Conservation (phyloP, 2,113 vertebrate genomes). For the Poeciliopsis occidentalis region DNA sequence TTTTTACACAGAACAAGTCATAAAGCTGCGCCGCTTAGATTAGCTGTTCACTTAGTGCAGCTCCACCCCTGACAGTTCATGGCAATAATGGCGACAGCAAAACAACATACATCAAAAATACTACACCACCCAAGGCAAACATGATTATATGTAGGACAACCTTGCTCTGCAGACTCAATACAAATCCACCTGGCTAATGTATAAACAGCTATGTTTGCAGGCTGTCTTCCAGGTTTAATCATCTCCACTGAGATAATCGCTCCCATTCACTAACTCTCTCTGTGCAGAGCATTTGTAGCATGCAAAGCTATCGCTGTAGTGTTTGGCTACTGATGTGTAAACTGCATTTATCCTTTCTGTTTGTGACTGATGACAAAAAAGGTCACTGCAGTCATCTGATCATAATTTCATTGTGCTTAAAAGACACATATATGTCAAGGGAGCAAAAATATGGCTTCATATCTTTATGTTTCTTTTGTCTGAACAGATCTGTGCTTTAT, state of each 20-base stretch:
- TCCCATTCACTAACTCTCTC: constrained; percentile 6
- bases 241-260: constrained; percentile 46
- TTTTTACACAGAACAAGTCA: constrained; percentile 35
- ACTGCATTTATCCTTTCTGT: constrained; percentile 20
- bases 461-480: not conserved
- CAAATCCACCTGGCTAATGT: constrained; percentile 29
- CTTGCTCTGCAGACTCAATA: constrained; percentile 29
- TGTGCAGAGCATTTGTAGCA: constrained; percentile 23
- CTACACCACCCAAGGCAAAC: constrained; percentile 15
- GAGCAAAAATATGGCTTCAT: constrained; percentile 6
- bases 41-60: constrained; percentile 35
- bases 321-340: constrained; percentile 40
- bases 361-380: constrained; percentile 42
- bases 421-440: constrained; percentile 16
- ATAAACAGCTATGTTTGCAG: constrained; percentile 35
- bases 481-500: not conserved
- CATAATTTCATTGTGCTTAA: constrained; percentile 5
- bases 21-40: constrained; percentile 27
- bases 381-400: constrained; percentile 39
- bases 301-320: constrained; percentile 27
- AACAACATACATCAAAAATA: constrained; percentile 41
- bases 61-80: constrained; percentile 41
- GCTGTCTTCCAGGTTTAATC: constrained; percentile 33
- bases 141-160: constrained; percentile 37
- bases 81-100: constrained; percentile 25